Percentiles rank a stretch among this genome's conserved stretches.
Conservation (phyloP, 2,888 invertebrate species). For the Mimas tiliae region DNA sequence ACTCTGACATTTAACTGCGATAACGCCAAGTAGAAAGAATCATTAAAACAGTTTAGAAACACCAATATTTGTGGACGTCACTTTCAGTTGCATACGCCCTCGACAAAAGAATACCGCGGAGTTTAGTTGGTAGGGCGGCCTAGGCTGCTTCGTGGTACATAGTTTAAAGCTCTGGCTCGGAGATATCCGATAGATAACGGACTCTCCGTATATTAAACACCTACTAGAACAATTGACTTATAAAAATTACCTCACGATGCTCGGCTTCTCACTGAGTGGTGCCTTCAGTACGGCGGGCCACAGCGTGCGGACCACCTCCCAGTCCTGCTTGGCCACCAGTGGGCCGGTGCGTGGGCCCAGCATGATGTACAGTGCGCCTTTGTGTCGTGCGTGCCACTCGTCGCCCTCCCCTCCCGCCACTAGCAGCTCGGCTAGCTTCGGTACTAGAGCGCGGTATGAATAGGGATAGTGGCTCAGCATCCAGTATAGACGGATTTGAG, state of each 20-base stretch:
- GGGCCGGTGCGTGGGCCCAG: slow-evolving; percentile 87
- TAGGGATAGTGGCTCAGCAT: slow-evolving; percentile 88
- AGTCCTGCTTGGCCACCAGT: slow-evolving; percentile 89
- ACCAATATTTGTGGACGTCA: no score
- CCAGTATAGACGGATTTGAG: slow-evolving; percentile 87
- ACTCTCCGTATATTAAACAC: no score
- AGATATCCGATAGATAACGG: no score
- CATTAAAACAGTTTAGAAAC: no score
- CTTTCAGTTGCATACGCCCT: no score
- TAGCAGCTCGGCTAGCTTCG: slow-evolving; percentile 86
- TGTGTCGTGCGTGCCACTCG: slow-evolving; percentile 74
- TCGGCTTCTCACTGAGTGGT: slow-evolving; percentile 93
- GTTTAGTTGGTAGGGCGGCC: no score
- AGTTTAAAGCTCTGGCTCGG: no score
- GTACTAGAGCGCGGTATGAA: slow-evolving; percentile 88
- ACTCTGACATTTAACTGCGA: no score
- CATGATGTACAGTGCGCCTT: slow-evolving; percentile 91
- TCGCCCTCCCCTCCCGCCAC: slow-evolving; percentile 75
- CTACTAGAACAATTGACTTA: neutral
- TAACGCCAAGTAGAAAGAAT: no score
- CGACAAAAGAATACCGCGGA: no score
- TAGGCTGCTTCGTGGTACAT: no score
- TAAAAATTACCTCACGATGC: slow-evolving; percentile 84
- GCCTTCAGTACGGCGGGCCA: slow-evolving; percentile 93
- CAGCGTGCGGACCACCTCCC: slow-evolving; percentile 88